Evolutionary conservation across 2,113 vertebrate species (phyloP).

Genomic region (Malaclemys terrapin): DNA sequence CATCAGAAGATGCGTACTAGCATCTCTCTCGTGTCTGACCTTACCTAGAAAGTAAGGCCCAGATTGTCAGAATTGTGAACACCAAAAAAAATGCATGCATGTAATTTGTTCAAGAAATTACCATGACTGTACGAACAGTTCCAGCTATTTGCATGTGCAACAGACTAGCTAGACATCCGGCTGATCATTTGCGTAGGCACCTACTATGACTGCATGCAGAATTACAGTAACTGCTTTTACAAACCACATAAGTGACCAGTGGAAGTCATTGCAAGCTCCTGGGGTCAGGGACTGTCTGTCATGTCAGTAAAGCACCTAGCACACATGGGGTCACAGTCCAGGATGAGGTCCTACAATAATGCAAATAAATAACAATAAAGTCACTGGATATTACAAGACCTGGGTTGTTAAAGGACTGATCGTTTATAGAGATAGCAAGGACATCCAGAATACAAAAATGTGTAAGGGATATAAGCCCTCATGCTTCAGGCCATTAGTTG

Average conservation of each 20-base stretch:
- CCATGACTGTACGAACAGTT: neutral
- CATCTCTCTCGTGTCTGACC: neutral
- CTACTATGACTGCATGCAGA: slow-evolving; percentile 52
- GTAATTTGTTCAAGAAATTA: neutral
- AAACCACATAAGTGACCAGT: slow-evolving; percentile 34
- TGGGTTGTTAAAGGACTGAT: slow-evolving; percentile 24
- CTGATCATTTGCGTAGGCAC: slow-evolving; percentile 54
- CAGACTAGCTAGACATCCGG: neutral
- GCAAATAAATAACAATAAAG: neutral
- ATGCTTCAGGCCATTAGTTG: neutral
- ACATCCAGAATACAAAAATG: slow-evolving; percentile 4
- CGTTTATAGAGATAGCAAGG: slow-evolving; percentile 23
- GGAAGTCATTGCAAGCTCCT: neutral
- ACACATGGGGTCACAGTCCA: neutral
- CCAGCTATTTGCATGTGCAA: neutral
- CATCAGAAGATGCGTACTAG: slow-evolving; percentile 35
- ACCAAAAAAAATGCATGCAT: neutral
- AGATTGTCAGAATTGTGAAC: slow-evolving; percentile 34
- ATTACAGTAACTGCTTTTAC: slow-evolving; percentile 49
- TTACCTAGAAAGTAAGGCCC: slow-evolving; percentile 21
- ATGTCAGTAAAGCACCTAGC: neutral
- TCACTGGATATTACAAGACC: slow-evolving; percentile 2
- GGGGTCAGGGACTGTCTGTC: neutral
- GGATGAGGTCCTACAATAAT: neutral
- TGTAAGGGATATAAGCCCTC: neutral